phyloP scores from a whole-genome alignment of 2,113 vertebrate genomes.

The Cebidichthys violaceus region DNA sequence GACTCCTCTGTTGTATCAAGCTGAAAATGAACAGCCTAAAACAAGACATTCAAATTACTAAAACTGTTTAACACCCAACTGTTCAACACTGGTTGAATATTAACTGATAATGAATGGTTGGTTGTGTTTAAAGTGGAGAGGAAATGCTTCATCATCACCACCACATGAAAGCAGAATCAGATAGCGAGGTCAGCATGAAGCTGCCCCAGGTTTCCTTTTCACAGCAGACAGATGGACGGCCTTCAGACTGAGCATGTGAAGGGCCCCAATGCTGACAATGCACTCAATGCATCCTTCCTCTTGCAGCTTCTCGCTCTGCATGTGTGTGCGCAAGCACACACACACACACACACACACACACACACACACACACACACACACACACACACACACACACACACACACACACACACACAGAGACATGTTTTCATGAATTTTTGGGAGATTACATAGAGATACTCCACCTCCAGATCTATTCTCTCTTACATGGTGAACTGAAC shows the following conservation, averaged over 20 bases:
- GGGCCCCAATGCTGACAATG: conserved; percentile 28
- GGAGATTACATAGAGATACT: no score
- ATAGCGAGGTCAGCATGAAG: no score
- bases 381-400: neutral
- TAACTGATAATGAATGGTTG: conserved; percentile 7
- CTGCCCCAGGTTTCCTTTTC: conserved; percentile 29
- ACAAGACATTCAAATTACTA: neutral
- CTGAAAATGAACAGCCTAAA: neutral
- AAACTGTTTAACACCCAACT: neutral
- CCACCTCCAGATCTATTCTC: no score
- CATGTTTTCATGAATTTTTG: no score
- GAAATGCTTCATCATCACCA: conserved; percentile 12
- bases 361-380: neutral
- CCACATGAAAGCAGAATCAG: no score
- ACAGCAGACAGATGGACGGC: conserved; percentile 53
- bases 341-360: conserved; percentile 11
- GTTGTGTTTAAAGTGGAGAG: conserved; percentile 12
- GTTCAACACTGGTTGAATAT: neutral
- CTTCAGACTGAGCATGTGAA: conserved; percentile 35
- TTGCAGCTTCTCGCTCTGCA: neutral
- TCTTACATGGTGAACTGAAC: no score
- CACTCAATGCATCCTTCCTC: conserved; percentile 33
- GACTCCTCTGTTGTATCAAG: neutral
- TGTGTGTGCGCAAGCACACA: neutral
- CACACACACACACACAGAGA: neutral